Evolutionary conservation across 2,113 vertebrate species (phyloP), one percentile per base, ranked within the genome.

Genomic region (Misgurnus anguillicaudatus): DNA sequence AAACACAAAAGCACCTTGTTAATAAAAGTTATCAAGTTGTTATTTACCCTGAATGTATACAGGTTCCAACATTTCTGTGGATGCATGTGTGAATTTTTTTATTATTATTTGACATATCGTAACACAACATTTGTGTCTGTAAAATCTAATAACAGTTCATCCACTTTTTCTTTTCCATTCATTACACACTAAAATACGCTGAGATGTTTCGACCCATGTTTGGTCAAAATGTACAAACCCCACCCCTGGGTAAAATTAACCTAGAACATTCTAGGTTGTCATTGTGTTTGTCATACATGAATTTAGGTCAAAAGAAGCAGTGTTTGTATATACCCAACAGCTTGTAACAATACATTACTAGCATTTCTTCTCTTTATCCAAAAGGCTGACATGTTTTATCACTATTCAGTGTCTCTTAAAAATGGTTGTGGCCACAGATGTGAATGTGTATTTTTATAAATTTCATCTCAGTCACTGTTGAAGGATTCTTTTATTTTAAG

Each of bases 1-100:
- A 79, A 77, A 53, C 77, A 63, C 47, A 80, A 81, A 82, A 75
- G 73, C 73, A 82, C 80, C 64, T 36, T 16, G 38, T 85, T 80
- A 72, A 72, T 60, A 62, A 80, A 69, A 77, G 68, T 77, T 24
- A 58, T 68, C n/a, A 53, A 38, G 14, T 39, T 80, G 63, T 45
- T 58, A 3, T 45, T 58, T 58, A 45, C 60, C 60, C 67, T 72
- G 75, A 77, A 77, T 53, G 45, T 80, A 45, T 73, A 70, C 57
- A 77, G 42, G 51, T 61, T 60, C 19, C 51, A 48, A 19, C 10
- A 9, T 80, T 48, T 60, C 4, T 84, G 71, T 79, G 61, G 57
- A 17, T 65, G 77, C 75, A 74, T 65, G 60, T 73, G 24, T 80
- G 55, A 69, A 64, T 84, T 67, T 57, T 84, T 71, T 48, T 55